Conservation (phyloP, 2,797 vertebrate species). For the Lagorchestes hirsutus region DNA sequence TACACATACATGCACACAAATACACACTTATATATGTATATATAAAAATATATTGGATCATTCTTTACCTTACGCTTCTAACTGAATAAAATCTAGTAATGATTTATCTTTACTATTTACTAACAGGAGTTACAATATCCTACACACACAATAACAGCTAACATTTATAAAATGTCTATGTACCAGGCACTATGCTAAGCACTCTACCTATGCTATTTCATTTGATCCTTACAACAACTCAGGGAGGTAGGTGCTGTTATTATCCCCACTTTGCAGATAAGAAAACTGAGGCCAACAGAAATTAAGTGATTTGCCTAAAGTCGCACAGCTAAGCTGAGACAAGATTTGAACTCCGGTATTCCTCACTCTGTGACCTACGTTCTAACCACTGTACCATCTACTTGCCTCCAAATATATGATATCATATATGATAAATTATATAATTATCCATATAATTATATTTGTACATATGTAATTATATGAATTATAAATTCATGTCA, state of each 20-base stretch:
- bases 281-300: background rate
- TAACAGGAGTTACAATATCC: background rate
- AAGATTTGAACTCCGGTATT: background rate
- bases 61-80: background rate
- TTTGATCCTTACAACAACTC: background rate
- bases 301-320: background rate
- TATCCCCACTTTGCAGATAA: background rate
- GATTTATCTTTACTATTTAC: background rate
- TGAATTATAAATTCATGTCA: background rate
- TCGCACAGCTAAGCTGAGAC: background rate
- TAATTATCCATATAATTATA: background rate
- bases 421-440: background rate
- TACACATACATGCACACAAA: too few species aligned
- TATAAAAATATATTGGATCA: background rate
- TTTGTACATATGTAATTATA: background rate
- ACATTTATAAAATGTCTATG: background rate
- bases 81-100: background rate
- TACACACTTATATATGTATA: background rate
- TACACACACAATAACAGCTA: background rate
- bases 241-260: background rate
- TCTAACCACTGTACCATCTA: background rate
- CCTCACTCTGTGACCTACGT: background rate
- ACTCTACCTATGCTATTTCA: background rate
- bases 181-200: background rate
- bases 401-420: background rate